phyloP scores from a whole-genome alignment of 1,140 invertebrate species.

The Rhysida immarginata region DNA sequence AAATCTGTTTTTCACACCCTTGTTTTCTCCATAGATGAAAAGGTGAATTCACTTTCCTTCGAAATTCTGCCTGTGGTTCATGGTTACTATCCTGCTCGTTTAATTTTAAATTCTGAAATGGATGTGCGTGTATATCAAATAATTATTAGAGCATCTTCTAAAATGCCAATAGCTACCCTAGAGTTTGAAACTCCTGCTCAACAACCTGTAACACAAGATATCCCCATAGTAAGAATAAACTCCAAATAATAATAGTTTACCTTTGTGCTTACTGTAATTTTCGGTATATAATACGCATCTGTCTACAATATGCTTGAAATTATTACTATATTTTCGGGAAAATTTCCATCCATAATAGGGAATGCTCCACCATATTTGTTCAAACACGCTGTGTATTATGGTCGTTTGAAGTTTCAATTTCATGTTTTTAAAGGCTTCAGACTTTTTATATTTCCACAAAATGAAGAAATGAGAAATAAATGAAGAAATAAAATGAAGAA shows the following conservation, averaged over 20 bases:
- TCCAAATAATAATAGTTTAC: too few species aligned
- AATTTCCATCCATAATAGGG: background rate
- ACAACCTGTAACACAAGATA: background rate
- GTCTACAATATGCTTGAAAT: background rate
- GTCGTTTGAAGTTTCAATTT: background rate
- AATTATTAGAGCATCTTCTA: background rate
- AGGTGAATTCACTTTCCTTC: background rate
- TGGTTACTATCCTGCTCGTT: background rate
- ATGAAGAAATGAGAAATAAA: too few species aligned
- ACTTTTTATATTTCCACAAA: too few species aligned
- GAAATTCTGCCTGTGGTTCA: background rate
- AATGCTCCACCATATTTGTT: background rate
- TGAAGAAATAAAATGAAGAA: too few species aligned
- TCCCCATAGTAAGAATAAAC: background rate
- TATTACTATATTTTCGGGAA: background rate
- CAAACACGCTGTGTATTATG: background rate
- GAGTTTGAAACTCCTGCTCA: background rate
- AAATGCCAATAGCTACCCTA: background rate
- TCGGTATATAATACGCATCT: background rate
- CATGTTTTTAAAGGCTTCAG: too few species aligned
- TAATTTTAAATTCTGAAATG: background rate
- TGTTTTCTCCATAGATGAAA: background rate
- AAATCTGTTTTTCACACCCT: background rate
- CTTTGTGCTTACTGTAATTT: too few species aligned
- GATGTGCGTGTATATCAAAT: background rate